Percentiles rank a stretch among this genome's conserved stretches.
These are phyloP conservation scores for Mesembrinibis cayennensis DNA, from an alignment of 2,113 vertebrate genomes.

Conservation along the genomic window DNA sequence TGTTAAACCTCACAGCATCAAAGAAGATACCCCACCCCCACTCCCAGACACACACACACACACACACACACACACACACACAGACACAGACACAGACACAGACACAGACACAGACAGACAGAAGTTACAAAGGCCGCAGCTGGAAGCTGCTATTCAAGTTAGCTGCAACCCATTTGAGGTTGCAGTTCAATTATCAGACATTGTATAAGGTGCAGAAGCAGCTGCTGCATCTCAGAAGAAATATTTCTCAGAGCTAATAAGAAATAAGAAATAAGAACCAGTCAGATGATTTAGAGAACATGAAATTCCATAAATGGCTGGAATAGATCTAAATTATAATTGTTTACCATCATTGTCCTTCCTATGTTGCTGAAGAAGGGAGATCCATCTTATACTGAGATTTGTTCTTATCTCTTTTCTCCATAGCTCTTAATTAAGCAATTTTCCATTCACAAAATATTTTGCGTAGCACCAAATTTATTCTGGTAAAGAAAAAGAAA, in stretches of 20 bases:
- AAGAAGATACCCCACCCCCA: neutral
- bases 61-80: no score
- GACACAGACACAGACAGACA: no score
- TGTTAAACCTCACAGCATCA: neutral
- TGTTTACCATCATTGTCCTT: neutral
- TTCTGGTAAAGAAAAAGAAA: neutral
- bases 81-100: no score
- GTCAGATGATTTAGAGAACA: neutral
- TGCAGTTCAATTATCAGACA: neutral
- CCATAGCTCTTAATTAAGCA: neutral
- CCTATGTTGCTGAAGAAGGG: neutral
- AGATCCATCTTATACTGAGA: neutral
- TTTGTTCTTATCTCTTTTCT: neutral
- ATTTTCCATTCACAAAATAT: neutral
- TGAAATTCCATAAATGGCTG: neutral
- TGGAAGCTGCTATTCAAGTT: neutral
- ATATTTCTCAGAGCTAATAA: neutral
- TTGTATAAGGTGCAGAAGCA: neutral
- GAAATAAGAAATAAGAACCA: neutral
- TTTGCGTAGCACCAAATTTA: neutral
- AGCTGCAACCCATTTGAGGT: neutral
- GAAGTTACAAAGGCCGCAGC: neutral
- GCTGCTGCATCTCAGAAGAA: neutral
- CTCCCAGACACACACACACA: fast-evolving
- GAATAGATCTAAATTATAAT: neutral